phyloP scores from a whole-genome alignment of 2,113 vertebrate species.

The Carassius gibelio region DNA sequence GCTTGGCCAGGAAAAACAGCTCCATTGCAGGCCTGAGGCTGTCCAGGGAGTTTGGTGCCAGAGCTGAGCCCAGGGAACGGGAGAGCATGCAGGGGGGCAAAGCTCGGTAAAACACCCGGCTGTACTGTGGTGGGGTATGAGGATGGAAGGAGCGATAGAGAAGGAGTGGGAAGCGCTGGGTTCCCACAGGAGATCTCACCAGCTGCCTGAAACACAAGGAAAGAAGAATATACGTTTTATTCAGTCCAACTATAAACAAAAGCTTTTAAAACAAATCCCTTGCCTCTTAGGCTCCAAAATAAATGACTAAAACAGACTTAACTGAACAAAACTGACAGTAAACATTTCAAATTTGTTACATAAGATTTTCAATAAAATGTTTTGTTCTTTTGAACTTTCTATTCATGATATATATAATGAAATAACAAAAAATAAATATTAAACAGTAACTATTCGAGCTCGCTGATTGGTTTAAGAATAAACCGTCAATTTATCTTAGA shows the following conservation, averaged over 20 bases:
- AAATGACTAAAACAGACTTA: neutral
- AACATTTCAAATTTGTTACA: neutral
- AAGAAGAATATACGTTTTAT: neutral
- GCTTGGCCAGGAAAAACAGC: conserved; percentile 80
- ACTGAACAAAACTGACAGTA: neutral
- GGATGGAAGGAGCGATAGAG: conserved; percentile 40
- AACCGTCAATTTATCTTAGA: no score
- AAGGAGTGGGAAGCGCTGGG: conserved; percentile 51
- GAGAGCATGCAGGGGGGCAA: conserved; percentile 77
- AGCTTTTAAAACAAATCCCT: neutral
- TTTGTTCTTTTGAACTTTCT: neutral
- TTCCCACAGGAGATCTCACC: conserved; percentile 51
- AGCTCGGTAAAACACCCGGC: conserved; percentile 61
- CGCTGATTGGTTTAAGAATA: no score
- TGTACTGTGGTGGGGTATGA: conserved; percentile 3
- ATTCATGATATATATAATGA: neutral
- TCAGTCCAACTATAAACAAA: neutral
- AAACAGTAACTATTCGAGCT: no score
- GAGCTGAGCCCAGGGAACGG: conserved; percentile 78
- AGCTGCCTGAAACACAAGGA: conserved; percentile 28
- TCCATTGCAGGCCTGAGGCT: conserved; percentile 77
- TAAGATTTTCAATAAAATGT: neutral
- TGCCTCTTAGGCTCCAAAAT: neutral
- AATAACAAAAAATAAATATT: neutral
- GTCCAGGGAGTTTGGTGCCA: conserved; percentile 75